Evolutionary conservation across 1,140 invertebrate genomes (phyloP), one percentile per base, ranked within the genome.

Genomic region (Oncopodura yosiiana): DNA sequence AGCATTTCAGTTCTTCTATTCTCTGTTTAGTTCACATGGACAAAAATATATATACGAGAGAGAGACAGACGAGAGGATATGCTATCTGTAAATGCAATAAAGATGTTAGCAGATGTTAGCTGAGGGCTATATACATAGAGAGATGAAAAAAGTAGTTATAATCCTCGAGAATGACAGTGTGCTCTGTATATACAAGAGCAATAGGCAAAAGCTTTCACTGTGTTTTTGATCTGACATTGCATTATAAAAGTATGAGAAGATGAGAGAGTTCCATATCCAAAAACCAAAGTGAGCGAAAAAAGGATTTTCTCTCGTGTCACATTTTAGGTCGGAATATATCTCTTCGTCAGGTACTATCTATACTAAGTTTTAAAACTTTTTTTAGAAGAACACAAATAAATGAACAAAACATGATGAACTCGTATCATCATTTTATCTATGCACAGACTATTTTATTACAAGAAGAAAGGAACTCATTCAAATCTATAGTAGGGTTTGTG

Each of bases 81-180:
- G 26, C 5, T 9, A 24, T 23, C 18, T 16, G 18, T 19, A 59
- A 60, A 60, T 60, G 58, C 53, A 60, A 60, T 56, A 50, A 60
- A 60, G 58, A 60, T 60, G 58, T 60, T 56, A 55, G 58, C 58
- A 60, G 58, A 60, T 60, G 58, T 60, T 53, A 53, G 58, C 58
- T 60, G 29, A 46, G 43, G 58, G 58, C 58, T 32, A 51, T 37
- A 46, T 60, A 48, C 53, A 19, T n/a, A n/a, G 51, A n/a, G n/a
- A 53, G 53, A 56, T 56, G 58, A 60, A 60, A 60, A 60, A 55
- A 51, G 48, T 52, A 38, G 48, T 60, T 60, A 56, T 60, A 60
- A 55, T 60, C 56, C 56, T 52, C 19, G 37, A 18, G 49, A 52
- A 32, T 58, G 49, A 23, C 56, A 46, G 42, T 32, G 30, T 44